Base-by-base conservation (phyloP, 2,888 invertebrate species). In the Morpho helenor region DNA sequence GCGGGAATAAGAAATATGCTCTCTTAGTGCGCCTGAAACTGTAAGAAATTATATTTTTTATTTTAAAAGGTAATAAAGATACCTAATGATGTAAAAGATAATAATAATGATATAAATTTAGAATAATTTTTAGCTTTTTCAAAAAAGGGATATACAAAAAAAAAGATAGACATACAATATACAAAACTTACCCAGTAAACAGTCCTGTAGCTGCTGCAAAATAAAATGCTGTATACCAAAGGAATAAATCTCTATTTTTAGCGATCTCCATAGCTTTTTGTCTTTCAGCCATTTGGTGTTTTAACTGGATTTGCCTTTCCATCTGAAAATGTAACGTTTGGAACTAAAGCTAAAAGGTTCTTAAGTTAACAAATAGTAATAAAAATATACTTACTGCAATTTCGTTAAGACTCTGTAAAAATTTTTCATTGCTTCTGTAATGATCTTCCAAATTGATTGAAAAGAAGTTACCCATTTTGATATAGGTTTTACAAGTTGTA, bases 251-350 rank as follows among this genome's bases (percentile, higher is more conserved):
- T 66, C 96, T 88, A 65, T 92, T 91, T 71, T 92, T 91, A 0
- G 96, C 94, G 60, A 95, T 91, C 77, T 94, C 91, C 82, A 94
- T 83, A 0, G 96, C 95, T 80, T 93, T 90, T 82, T 94, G 92
- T 61, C 95, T 87, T 76, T 96, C 95, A 73, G 95, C 92, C 87
- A 96, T 93, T 81, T 95, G 95, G 80, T 95, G 94, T 78, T 94
- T 94, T 91, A 96, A 92, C 75, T 96, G 95, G 66, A 96, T 93
- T 86, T 96, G 95, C 61, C 96, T 90, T 74, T 96, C 96, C 91
- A 95, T 92, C 96, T 94, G 65, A 61, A 80, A 67, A 22, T 8
- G 48, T 22, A 47, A 43, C 22, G 39, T 43, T 31, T 22, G 39
- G 4, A 40, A 31, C 31, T 31, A 31, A 31, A 31, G 31, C 31